Evolutionary conservation across 2,888 invertebrate species (phyloP).

Genomic region (Norana najaformis): DNA sequence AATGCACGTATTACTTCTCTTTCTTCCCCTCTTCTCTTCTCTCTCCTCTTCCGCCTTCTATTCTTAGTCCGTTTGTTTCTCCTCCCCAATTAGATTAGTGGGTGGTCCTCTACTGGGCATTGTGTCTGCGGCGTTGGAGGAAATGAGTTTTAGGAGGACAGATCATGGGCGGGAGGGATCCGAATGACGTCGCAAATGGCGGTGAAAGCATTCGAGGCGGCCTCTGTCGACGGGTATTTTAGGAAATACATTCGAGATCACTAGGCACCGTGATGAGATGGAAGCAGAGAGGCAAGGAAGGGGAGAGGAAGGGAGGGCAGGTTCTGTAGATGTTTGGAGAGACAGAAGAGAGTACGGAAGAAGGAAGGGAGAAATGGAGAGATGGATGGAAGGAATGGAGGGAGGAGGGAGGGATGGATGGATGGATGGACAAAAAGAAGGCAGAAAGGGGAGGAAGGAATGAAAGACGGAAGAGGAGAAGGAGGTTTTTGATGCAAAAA

Average conservation of each 20-base stretch:
- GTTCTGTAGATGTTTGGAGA: background rate
- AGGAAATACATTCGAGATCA: background rate
- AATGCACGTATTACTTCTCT: background rate
- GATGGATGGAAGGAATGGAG: background rate
- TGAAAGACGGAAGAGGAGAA: background rate
- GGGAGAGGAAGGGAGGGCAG: background rate
- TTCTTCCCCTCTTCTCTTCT: background rate
- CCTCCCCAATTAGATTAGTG: background rate
- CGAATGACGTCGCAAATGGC: background rate
- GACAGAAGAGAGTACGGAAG: background rate
- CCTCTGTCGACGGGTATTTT: background rate
- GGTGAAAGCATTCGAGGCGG: background rate
- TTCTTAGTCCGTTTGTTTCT: background rate
- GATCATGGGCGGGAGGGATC: background rate
- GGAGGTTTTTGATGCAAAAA: too few relatives aligned
- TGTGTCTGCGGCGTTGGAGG: background rate
- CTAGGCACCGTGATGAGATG: background rate
- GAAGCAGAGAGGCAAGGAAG: background rate
- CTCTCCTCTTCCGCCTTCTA: background rate
- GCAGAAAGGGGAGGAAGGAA: background rate
- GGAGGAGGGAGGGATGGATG: background rate
- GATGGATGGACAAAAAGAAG: background rate
- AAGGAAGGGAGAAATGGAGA: background rate
- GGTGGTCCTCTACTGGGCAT: background rate
- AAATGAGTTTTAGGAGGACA: background rate